Percentiles rank a stretch among this genome's conserved stretches.
Conservation (phyloP, 2,888 invertebrate species). For the Agonopterix alstromeriana region DNA sequence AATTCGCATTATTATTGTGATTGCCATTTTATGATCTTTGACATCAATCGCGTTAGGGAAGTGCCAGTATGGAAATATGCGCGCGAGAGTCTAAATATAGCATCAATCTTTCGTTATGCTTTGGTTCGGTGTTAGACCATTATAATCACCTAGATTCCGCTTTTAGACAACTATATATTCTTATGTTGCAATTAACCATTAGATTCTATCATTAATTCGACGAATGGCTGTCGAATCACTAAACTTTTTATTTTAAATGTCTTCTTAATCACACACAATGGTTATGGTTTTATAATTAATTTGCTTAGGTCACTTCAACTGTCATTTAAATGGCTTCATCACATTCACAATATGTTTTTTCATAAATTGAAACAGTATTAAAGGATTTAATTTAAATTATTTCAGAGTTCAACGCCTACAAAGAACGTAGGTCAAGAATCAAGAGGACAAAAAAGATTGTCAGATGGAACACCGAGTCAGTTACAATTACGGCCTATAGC, state of each 20-base stretch:
- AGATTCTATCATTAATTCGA: not conserved
- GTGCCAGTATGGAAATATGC: too few species aligned
- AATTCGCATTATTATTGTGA: too few species aligned
- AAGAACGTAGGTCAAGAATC: slow-evolving; percentile 51
- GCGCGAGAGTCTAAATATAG: too few species aligned
- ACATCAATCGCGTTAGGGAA: too few species aligned
- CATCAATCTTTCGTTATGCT: not conserved
- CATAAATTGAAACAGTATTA: not conserved
- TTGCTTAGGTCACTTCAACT: too few species aligned
- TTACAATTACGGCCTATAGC: slow-evolving; percentile 64
- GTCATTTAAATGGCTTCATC: too few species aligned
- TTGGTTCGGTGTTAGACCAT: not conserved
- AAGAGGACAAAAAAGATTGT: slow-evolving; percentile 61
- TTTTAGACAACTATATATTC: too few species aligned
- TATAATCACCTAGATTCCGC: not conserved
- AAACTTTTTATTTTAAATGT: not conserved
- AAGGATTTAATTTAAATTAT: slow-evolving; percentile 11
- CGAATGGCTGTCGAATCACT: not conserved
- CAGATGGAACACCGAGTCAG: slow-evolving; percentile 66
- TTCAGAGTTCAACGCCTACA: slow-evolving; percentile 51
- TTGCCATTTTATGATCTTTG: too few species aligned
- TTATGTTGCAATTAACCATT: not conserved
- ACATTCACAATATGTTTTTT: not conserved
- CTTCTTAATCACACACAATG: too few species aligned
- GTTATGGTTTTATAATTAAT: too few species aligned